A percentile compares a stretch with the other conserved stretches of the same genome.
Conservation (phyloP, 2,113 vertebrate species). For the Chaenogobius annularis region DNA sequence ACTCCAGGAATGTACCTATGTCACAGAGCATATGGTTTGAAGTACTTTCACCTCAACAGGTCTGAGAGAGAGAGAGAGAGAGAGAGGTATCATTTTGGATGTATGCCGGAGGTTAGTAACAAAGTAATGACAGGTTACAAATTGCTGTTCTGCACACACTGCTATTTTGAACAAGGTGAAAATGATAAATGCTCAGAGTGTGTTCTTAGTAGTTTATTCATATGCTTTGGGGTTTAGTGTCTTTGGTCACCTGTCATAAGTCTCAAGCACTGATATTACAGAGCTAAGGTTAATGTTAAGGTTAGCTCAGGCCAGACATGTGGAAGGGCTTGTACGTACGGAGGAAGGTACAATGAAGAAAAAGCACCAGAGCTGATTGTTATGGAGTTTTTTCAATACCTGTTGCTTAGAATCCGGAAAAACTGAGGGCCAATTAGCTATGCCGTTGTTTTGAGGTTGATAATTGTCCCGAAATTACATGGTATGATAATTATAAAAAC, state of each 20-base stretch:
- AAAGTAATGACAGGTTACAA: constrained; percentile 1
- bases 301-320: neutral
- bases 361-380: neutral
- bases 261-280: too few relatives aligned
- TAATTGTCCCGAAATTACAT: too few relatives aligned
- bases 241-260: too few relatives aligned
- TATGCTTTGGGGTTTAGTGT: too few relatives aligned
- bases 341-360: neutral
- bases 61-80: neutral
- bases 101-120: neutral
- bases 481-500: too few relatives aligned
- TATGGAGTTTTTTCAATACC: too few relatives aligned
- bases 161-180: neutral
- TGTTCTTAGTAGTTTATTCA: neutral
- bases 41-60: constrained; percentile 3
- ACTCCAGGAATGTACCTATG: constrained; percentile 24
- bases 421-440: too few relatives aligned
- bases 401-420: too few relatives aligned
- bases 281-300: too few relatives aligned
- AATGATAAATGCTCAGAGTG: neutral
- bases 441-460: too few relatives aligned
- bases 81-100: neutral
- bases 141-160: neutral
- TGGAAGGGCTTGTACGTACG: neutral
- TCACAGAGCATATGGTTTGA: constrained; percentile 10